Conservation (phyloP, 53 echinoderm and acorn worm species). For the Henricia sp. region DNA sequence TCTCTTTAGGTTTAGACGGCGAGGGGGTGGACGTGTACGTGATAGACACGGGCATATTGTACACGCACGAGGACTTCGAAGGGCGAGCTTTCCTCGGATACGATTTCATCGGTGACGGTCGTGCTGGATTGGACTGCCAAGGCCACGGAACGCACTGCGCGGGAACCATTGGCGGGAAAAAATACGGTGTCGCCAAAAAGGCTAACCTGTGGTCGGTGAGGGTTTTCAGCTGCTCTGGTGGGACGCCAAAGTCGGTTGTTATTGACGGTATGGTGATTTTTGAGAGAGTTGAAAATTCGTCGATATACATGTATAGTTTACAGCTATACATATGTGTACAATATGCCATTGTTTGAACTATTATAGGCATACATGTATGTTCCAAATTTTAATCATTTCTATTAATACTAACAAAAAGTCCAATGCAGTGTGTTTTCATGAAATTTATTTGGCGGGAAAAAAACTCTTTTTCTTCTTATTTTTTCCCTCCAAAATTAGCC, state of each 20-base stretch:
- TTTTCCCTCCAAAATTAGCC: too few species aligned
- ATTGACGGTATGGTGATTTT: slow-evolving; percentile 18
- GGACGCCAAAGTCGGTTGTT: slow-evolving; percentile 6
- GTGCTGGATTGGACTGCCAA: slow-evolving; percentile 47
- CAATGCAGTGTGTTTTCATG: too few species aligned
- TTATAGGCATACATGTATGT: too few species aligned
- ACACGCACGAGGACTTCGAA: slow-evolving; percentile 44
- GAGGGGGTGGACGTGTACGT: slow-evolving; percentile 43
- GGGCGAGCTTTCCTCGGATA: slow-evolving; percentile 35
- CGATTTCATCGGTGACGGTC: slow-evolving; percentile 34
- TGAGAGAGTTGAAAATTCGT: not conserved
- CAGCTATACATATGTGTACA: too few species aligned
- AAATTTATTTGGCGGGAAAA: too few species aligned
- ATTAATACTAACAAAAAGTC: too few species aligned
- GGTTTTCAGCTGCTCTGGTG: slow-evolving; percentile 36
- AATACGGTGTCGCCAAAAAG: slow-evolving; percentile 59
- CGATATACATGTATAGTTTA: too few species aligned
- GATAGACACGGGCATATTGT: slow-evolving; percentile 46
- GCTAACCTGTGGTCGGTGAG: slow-evolving; percentile 32
- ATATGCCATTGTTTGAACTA: too few species aligned
- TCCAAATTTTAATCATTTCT: too few species aligned
- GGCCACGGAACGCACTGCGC: slow-evolving; percentile 64
- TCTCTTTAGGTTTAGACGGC: slow-evolving; percentile 16
- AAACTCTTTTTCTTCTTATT: too few species aligned
- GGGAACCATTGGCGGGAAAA: slow-evolving; percentile 55